Evolutionary conservation across 2,797 vertebrate genomes (phyloP).

Genomic region (Etheostoma perlongum): DNA sequence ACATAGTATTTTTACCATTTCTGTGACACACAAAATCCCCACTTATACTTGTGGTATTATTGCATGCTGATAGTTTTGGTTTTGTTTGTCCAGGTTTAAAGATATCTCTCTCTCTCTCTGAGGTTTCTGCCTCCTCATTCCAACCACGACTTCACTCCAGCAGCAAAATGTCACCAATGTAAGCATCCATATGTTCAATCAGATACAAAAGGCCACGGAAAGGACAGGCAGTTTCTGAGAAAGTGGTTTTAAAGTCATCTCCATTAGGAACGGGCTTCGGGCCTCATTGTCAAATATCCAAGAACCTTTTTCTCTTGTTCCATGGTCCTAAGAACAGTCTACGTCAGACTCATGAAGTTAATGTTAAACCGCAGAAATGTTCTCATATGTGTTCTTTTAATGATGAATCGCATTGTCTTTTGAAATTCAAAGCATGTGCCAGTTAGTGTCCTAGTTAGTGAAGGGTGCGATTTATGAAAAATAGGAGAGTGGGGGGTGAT

Average conservation of each 20-base stretch:
- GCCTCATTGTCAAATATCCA: too few species aligned
- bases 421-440: too few species aligned
- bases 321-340: too few species aligned
- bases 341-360: too few species aligned
- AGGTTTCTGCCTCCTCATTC: background rate
- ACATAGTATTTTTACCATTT: background rate
- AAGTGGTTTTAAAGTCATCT: background rate
- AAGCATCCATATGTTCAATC: background rate
- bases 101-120: background rate
- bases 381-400: too few species aligned
- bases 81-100: background rate
- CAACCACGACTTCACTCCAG: background rate
- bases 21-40: background rate
- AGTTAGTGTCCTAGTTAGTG: too few species aligned
- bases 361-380: too few species aligned
- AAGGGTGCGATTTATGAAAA: too few species aligned
- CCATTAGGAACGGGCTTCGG: background rate
- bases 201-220: background rate
- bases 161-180: constrained; percentile 10
- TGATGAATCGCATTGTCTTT: too few species aligned
- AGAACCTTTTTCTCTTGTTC: too few species aligned
- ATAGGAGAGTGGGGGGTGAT: too few species aligned
- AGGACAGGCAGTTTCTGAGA: constrained; percentile 1
- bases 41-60: background rate
- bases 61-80: background rate